phyloP scores from a whole-genome alignment of 2,888 invertebrate species.

The Aphelenchoides bicaudatus region DNA sequence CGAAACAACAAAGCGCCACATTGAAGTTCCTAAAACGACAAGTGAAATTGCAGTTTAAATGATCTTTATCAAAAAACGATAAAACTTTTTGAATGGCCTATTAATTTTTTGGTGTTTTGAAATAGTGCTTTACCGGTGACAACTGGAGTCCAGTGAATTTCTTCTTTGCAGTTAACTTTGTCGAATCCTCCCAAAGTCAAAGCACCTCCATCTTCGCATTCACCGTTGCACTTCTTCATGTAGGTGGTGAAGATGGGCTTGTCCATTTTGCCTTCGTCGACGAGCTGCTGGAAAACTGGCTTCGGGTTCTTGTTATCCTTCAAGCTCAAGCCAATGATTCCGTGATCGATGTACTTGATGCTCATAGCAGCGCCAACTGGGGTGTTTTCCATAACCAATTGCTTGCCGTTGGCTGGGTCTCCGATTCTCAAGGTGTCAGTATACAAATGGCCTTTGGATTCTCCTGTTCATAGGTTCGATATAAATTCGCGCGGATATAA shows the following conservation, averaged over 20 bases:
- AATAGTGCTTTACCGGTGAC: neutral
- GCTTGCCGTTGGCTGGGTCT: neutral
- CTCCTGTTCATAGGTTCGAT: neutral
- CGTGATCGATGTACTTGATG: slow-evolving; percentile 13
- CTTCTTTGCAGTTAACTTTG: slow-evolving; percentile 16
- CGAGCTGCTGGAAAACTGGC: neutral
- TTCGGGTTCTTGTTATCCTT: neutral
- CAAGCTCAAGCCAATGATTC: slow-evolving; percentile 3
- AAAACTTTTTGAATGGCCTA: too few relatives aligned
- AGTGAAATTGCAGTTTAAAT: too few relatives aligned
- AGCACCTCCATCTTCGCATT: slow-evolving; percentile 18
- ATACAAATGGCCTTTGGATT: neutral
- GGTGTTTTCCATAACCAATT: neutral
- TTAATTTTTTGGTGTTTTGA: neutral
- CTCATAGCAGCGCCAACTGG: neutral
- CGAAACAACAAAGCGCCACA: slow-evolving; percentile 9
- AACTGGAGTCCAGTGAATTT: slow-evolving; percentile 10
- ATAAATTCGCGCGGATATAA: neutral
- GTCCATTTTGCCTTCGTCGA: slow-evolving; percentile 9
- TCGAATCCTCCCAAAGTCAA: slow-evolving; percentile 15
- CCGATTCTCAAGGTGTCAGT: slow-evolving; percentile 7
- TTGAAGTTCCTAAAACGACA: slow-evolving; percentile 1
- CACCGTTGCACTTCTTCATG: slow-evolving; percentile 13
- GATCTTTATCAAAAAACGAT: too few relatives aligned
- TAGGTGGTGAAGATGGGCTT: slow-evolving; percentile 18